Base-by-base conservation (phyloP, 1,140 invertebrate species). In the Bombus affinis region DNA sequence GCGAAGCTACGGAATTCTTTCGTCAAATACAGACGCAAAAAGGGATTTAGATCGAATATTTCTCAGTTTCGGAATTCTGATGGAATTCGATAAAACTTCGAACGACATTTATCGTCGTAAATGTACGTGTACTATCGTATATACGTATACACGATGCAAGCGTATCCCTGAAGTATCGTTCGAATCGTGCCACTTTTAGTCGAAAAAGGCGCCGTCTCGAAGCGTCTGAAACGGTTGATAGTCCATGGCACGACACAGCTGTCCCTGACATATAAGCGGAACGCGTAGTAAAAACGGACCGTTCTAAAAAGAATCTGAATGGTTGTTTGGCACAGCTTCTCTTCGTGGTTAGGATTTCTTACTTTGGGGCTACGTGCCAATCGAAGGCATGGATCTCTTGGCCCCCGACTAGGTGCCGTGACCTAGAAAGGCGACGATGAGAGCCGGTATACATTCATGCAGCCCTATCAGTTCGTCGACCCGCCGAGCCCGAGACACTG, bases 381-480 rank as follows among this genome's bases (percentile, higher is more conserved):
- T 86, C 71, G 66, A 89, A 89, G 53, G 3, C 71, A 89, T 25
- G 79, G 37, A 86, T 86, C 76, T 83, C 71, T 65, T 85, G 76
- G 90, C 32, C 83, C 87, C 85, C 87, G 81, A 74, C 70, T 57
- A 90, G 73, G 88, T 88, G 83, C 80, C 75, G 44, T 76, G 75
- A 83, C 70, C 75, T 86, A 92, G 87, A 93, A 92, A 91, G 70
- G 75, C 87, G 47, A 53, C 75, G 79, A 88, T 88, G 84, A 92
- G 92, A 92, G 87, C 86, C 47, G 37, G 62, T 53, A 70, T 6
- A 86, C 82, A 57, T 79, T 85, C 81, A 44, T 59, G 18, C 83
- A 71, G 68, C 88, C 86, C 86, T 85, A 87, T 78, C 37, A 9
- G 44, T 85, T 57, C 77, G 78, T 85, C 84, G 89, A 83, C 76